Conservation (phyloP, 2,113 vertebrate species). For the Hippocampus mohnikei region DNA sequence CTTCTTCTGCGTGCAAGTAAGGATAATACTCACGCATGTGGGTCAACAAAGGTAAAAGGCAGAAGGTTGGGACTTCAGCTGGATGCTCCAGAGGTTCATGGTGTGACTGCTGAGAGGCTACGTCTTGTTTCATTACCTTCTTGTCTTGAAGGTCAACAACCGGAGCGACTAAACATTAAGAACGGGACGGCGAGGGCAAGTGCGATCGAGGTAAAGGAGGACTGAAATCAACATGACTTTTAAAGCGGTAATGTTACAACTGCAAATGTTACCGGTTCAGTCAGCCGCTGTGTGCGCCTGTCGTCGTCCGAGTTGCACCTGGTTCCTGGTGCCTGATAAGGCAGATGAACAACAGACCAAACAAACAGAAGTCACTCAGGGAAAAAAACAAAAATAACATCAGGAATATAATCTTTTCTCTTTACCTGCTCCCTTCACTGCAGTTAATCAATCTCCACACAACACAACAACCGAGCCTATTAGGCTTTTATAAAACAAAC, state of each 20-base stretch:
- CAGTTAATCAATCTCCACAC: conserved; percentile 71
- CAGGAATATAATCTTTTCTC: conserved; percentile 51
- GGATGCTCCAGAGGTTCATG: conserved; percentile 23
- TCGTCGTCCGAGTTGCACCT: neutral
- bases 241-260: neutral
- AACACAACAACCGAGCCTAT: conserved; percentile 72
- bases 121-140: conserved; percentile 48
- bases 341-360: conserved; percentile 18
- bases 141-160: conserved; percentile 30
- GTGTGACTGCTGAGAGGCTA: conserved; percentile 31
- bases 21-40: neutral
- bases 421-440: conserved; percentile 59
- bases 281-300: neutral
- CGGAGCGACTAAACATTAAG: conserved; percentile 21
- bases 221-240: neutral
- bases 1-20: neutral
- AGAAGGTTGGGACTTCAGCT: conserved; percentile 18
- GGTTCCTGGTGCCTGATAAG: conserved; percentile 1
- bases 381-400: conserved; percentile 30
- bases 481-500: conserved; percentile 76
- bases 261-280: conserved; percentile 5
- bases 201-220: neutral
- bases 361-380: conserved; percentile 28
- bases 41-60: neutral
- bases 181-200: neutral